Conservation (phyloP, 2,888 invertebrate species). For the Morpho deidamia region DNA sequence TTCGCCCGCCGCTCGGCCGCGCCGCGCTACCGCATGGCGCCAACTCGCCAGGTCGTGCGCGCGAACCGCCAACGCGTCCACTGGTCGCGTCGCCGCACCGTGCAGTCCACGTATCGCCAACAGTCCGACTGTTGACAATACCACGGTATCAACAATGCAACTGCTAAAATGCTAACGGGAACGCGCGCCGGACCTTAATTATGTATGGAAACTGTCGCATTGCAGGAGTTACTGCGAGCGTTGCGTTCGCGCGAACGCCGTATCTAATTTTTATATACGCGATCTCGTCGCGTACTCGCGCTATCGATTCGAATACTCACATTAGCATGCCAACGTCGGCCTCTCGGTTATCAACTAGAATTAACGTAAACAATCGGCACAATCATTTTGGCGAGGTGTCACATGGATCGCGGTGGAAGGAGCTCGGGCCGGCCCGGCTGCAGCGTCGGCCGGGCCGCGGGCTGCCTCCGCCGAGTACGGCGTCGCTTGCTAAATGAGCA, state of each 20-base stretch:
- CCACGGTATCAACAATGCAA: constrained; percentile 36
- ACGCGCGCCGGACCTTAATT: constrained; percentile 28
- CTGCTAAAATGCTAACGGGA: constrained; percentile 21
- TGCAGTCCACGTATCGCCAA: constrained; percentile 61
- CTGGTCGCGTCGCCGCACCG: constrained; percentile 32
- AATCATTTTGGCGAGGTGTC: constrained; percentile 56
- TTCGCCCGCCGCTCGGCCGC: constrained; percentile 67
- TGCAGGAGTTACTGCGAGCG: constrained; percentile 47
- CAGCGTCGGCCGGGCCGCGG: constrained; percentile 64
- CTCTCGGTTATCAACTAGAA: constrained; percentile 68
- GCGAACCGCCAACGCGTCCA: constrained; percentile 34
- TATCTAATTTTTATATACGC: constrained; percentile 28
- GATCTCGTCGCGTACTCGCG: constrained; percentile 21
- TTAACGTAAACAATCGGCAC: constrained; percentile 71
- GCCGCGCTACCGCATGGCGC: constrained; percentile 57
- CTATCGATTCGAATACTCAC: constrained; percentile 60
- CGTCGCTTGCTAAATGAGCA: constrained; percentile 70
- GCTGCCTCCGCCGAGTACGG: constrained; percentile 70
- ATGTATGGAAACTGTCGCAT: constrained; percentile 58
- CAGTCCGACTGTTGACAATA: constrained; percentile 72
- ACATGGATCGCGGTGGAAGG: constrained; percentile 54
- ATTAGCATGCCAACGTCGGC: constrained; percentile 75
- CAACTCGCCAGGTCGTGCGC: constrained; percentile 42
- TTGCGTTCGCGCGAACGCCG: constrained; percentile 14
- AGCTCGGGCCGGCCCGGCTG: constrained; percentile 52